Conservation (phyloP, 92 coral and sea anemone species). For the Desmophyllum pertusum region DNA sequence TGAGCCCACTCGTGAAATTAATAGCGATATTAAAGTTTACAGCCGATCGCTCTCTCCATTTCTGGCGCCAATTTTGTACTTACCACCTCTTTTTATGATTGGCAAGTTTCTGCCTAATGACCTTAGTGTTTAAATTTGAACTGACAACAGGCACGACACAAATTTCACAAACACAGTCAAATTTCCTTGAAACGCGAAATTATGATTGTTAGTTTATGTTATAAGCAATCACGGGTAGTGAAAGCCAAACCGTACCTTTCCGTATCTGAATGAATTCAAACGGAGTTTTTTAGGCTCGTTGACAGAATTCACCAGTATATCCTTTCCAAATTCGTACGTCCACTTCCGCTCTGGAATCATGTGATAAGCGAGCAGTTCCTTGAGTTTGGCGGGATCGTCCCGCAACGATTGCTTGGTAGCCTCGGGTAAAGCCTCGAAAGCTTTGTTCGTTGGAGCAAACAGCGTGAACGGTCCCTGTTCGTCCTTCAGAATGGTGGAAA, state of each 20-base stretch:
- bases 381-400: constrained; percentile 60
- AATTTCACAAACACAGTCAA: too few species aligned
- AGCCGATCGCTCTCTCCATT: too few species aligned
- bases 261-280: constrained; percentile 76
- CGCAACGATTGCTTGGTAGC: constrained; percentile 50
- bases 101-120: too few species aligned
- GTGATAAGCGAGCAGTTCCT: constrained; percentile 74
- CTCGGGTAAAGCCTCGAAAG: constrained; percentile 73
- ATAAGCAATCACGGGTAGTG: not conserved
- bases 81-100: too few species aligned
- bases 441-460: constrained; percentile 91
- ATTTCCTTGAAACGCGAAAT: too few species aligned
- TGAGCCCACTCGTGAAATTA: too few species aligned
- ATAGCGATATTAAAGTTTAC: too few species aligned
- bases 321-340: constrained; percentile 83
- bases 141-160: too few species aligned
- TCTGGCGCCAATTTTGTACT: too few species aligned
- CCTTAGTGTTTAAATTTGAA: too few species aligned
- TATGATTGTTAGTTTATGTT: not conserved
- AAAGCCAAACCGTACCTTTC: constrained; percentile 60
- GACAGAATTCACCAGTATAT: constrained; percentile 59
- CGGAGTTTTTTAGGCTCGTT: constrained; percentile 62
- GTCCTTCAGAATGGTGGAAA: constrained; percentile 44
- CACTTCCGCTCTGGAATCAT: constrained; percentile 59
- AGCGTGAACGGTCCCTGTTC: constrained; percentile 64